phyloP scores from a whole-genome alignment of 2,888 invertebrate genomes.

The Hyppa rectilinea region DNA sequence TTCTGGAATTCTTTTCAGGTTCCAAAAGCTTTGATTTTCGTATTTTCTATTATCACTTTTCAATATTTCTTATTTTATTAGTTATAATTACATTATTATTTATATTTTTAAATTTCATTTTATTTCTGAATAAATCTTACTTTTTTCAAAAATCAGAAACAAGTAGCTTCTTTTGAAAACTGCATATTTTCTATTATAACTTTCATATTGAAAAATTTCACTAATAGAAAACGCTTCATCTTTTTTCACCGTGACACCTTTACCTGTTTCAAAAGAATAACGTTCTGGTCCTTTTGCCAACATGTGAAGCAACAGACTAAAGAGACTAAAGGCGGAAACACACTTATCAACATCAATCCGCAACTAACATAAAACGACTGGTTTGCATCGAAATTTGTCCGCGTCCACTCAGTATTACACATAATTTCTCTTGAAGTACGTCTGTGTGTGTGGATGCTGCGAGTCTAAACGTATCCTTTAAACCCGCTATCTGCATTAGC shows the following conservation, averaged over 20 bases:
- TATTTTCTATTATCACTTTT: not conserved
- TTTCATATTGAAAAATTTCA: not conserved
- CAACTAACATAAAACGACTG: conserved; percentile 37
- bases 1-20: not conserved
- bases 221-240: not conserved
- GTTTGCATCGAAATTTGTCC: conserved; percentile 55
- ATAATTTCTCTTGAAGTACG: conserved; percentile 49
- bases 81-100: too few relatives aligned
- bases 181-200: not conserved
- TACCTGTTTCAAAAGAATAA: conserved; percentile 16
- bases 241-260: conserved; percentile 1
- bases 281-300: conserved; percentile 1
- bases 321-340: conserved; percentile 45
- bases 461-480: conserved; percentile 50
- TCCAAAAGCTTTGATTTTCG: not conserved
- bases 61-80: too few relatives aligned
- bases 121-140: too few relatives aligned
- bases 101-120: too few relatives aligned
- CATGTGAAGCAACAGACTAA: conserved; percentile 24
- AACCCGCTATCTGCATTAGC: conserved; percentile 48
- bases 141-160: too few relatives aligned
- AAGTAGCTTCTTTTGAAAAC: too few relatives aligned
- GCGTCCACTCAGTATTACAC: conserved; percentile 47
- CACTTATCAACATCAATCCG: conserved; percentile 51
- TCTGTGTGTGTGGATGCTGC: conserved; percentile 12